phyloP scores from a whole-genome alignment of 2,888 invertebrate genomes.

The Malachius bipustulatus region DNA sequence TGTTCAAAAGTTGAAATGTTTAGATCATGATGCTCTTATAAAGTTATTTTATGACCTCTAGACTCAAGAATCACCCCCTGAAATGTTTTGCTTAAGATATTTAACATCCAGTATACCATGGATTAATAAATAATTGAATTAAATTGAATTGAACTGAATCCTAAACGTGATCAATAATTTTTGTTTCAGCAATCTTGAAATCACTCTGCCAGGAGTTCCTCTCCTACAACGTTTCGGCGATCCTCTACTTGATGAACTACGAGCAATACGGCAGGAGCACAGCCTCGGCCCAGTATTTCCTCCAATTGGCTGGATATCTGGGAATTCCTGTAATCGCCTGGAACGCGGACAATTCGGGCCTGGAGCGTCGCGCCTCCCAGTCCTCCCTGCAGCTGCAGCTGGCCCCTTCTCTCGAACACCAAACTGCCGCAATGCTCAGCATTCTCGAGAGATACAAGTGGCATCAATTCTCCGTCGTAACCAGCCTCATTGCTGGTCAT shows the following conservation, averaged over 20 bases:
- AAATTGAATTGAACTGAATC: too few species aligned
- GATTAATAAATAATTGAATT: too few species aligned
- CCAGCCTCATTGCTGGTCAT: conserved; percentile 87
- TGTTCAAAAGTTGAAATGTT: too few species aligned
- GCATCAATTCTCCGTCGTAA: conserved; percentile 91
- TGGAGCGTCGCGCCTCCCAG: conserved; percentile 61
- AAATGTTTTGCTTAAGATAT: too few species aligned
- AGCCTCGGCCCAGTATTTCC: conserved; percentile 86
- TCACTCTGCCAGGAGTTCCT: conserved; percentile 83
- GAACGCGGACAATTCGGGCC: conserved; percentile 95
- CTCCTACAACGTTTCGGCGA: conserved; percentile 79
- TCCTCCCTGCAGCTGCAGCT: conserved; percentile 84
- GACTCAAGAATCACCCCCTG: too few species aligned
- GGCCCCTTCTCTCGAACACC: conserved; percentile 93
- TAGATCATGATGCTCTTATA: too few species aligned
- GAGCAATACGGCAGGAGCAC: conserved; percentile 88
- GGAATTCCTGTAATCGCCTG: conserved; percentile 95
- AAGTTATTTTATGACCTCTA: too few species aligned
- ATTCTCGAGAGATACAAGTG: conserved; percentile 91
- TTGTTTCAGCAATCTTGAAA: conserved; percentile 66
- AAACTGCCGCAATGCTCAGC: conserved; percentile 90
- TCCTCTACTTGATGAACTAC: conserved; percentile 90
- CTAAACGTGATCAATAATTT: too few species aligned
- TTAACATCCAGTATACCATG: too few species aligned
- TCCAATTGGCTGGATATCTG: conserved; percentile 84